Evolutionary conservation across 2,888 invertebrate species (phyloP).

Genomic region (Parnassius mnemosyne): DNA sequence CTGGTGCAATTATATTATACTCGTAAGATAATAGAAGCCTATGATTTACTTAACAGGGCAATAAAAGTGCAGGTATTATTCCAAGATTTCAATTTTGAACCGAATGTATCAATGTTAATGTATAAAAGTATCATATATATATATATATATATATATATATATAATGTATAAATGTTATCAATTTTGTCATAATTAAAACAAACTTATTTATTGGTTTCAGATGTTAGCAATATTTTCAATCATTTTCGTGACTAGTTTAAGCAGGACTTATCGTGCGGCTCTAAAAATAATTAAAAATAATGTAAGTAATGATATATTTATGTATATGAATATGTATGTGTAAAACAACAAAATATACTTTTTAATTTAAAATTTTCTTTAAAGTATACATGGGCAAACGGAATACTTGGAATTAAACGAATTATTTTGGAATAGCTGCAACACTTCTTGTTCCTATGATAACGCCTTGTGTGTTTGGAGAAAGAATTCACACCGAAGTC

Average conservation of each 20-base stretch:
- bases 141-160: too few relatives aligned
- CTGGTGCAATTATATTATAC: conserved; percentile 29
- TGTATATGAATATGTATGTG: not conserved
- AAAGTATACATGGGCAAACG: conserved; percentile 7
- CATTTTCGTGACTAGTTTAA: conserved; percentile 46
- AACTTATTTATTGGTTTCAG: conserved; percentile 38
- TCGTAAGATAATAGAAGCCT: conserved; percentile 29
- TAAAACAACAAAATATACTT: not conserved
- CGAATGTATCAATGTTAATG: not conserved
- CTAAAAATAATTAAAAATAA: conserved; percentile 42
- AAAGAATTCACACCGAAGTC: conserved; percentile 27
- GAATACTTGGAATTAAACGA: too few relatives aligned
- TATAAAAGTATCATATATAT: too few relatives aligned
- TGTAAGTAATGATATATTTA: conserved; percentile 38
- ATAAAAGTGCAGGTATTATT: conserved; percentile 34
- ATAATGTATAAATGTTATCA: too few relatives aligned
- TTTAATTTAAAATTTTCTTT: not conserved
- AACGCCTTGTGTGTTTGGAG: conserved; percentile 16
- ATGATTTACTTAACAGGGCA: conserved; percentile 30
- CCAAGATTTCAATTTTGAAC: not conserved
- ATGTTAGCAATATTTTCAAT: conserved; percentile 48
- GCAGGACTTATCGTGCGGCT: conserved; percentile 43
- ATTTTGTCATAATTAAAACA: too few relatives aligned
- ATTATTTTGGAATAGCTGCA: not conserved
- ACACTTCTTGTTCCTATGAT: not conserved